Evolutionary conservation across 1,140 invertebrate genomes (phyloP).

Genomic region (Sycophaga agraensis): DNA sequence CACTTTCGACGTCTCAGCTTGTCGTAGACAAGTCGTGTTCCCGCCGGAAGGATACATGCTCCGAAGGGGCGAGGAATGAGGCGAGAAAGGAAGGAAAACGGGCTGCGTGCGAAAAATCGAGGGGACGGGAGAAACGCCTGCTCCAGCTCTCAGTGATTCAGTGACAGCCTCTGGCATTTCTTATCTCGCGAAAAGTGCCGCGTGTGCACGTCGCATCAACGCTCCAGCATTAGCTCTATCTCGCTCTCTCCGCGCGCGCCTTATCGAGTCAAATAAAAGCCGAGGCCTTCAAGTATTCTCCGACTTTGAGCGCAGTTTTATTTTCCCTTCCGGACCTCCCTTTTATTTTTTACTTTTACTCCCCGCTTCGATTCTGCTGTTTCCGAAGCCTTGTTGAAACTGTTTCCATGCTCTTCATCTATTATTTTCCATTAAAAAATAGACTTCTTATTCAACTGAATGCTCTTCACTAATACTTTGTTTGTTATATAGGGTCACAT

Average conservation of each 20-base stretch:
- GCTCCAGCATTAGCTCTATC: too few relatives aligned
- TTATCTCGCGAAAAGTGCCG: slow-evolving; percentile 35
- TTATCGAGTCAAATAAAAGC: slow-evolving; percentile 31
- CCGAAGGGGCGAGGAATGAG: not conserved
- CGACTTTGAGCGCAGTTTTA: slow-evolving; percentile 27
- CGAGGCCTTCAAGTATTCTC: slow-evolving; percentile 30
- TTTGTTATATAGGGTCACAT: too few relatives aligned
- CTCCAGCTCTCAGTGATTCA: slow-evolving; percentile 26
- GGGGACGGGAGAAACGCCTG: not conserved
- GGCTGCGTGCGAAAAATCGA: not conserved
- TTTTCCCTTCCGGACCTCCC: not conserved
- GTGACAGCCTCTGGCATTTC: slow-evolving; percentile 31
- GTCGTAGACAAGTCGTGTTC: not conserved
- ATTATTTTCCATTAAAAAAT: too few relatives aligned
- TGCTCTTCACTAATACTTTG: too few relatives aligned
- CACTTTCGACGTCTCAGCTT: not conserved
- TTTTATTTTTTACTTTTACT: not conserved
- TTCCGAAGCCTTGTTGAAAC: not conserved
- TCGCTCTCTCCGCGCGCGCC: slow-evolving; percentile 13
- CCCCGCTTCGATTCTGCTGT: not conserved
- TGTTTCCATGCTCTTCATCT: too few relatives aligned
- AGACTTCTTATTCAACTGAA: too few relatives aligned
- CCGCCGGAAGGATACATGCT: too few relatives aligned
- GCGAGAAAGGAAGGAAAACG: not conserved
- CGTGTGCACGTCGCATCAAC: too few relatives aligned